Evolutionary conservation across 2,113 vertebrate genomes (phyloP).

Genomic region (Chaenocephalus aceratus): DNA sequence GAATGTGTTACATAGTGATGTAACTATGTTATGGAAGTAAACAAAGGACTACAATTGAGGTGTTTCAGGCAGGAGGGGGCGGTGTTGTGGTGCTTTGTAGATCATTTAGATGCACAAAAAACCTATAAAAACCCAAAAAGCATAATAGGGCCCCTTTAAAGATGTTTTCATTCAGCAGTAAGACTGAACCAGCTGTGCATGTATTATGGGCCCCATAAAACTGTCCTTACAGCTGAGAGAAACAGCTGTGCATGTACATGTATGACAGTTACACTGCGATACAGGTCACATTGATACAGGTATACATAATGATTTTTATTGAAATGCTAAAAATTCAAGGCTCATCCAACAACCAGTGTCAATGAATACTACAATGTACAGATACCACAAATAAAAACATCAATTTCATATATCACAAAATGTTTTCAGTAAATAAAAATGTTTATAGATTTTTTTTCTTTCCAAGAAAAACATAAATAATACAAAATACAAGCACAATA

Average conservation of each 20-base stretch:
- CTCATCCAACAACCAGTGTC: slow-evolving; percentile 72
- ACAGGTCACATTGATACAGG: background rate
- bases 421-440: slow-evolving; percentile 65
- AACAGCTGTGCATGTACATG: too few species aligned
- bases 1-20: too few species aligned
- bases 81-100: too few species aligned
- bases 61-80: too few species aligned
- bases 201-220: background rate
- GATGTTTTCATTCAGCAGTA: background rate
- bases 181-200: background rate
- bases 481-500: slow-evolving; percentile 73
- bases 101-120: too few species aligned
- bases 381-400: slow-evolving; percentile 67
- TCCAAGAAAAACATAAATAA: slow-evolving; percentile 56
- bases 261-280: too few species aligned
- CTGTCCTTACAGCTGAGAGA: background rate
- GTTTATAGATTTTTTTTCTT: slow-evolving; percentile 19
- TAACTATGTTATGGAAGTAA: too few species aligned
- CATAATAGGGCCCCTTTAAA: background rate
- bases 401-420: slow-evolving; percentile 40
- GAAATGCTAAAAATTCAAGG: slow-evolving; percentile 62
- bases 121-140: too few species aligned
- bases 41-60: too few species aligned
- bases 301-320: slow-evolving; percentile 64
- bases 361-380: slow-evolving; percentile 70